phyloP scores from a whole-genome alignment of 1,140 invertebrate species.

The Cylas formicarius region DNA sequence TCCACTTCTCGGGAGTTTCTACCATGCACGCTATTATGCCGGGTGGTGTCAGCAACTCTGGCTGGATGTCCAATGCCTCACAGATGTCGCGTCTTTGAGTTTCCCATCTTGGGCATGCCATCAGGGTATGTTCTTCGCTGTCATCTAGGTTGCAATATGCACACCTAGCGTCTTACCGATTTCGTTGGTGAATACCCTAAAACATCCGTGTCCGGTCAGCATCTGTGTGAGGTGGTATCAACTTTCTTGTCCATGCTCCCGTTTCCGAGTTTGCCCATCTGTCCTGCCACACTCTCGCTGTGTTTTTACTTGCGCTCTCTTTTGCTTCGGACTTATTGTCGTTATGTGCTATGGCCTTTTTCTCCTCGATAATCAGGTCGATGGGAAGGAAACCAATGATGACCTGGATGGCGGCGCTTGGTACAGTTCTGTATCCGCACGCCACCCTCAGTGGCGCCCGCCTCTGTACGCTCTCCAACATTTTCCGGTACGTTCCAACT shows the following conservation, averaged over 20 bases:
- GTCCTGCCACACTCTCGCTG: slow-evolving; percentile 7
- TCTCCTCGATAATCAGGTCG: slow-evolving; percentile 10
- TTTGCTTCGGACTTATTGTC: neutral
- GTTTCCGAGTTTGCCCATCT: slow-evolving; percentile 8
- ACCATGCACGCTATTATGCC: neutral
- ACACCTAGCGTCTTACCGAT: slow-evolving; percentile 1
- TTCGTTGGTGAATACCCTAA: neutral
- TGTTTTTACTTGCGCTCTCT: slow-evolving; percentile 1
- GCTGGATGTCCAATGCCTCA: neutral
- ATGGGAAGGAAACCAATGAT: slow-evolving; percentile 8
- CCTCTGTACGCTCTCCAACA: slow-evolving; percentile 9
- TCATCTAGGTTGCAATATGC: slow-evolving; percentile 1
- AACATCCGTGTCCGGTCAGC: slow-evolving; percentile 11
- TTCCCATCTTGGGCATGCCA: neutral
- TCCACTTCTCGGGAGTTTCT: neutral
- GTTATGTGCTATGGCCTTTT: neutral
- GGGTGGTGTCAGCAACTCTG: neutral
- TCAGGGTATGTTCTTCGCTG: neutral
- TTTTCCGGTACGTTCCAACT: slow-evolving; percentile 4
- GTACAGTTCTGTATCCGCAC: slow-evolving; percentile 12
- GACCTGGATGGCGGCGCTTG: slow-evolving; percentile 6
- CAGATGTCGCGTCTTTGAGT: neutral
- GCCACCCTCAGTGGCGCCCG: slow-evolving; percentile 7
- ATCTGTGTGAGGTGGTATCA: slow-evolving; percentile 11
- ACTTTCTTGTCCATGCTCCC: slow-evolving; percentile 9